phyloP scores from a whole-genome alignment of 1,140 invertebrate species.

The Phocides pigmalion region DNA sequence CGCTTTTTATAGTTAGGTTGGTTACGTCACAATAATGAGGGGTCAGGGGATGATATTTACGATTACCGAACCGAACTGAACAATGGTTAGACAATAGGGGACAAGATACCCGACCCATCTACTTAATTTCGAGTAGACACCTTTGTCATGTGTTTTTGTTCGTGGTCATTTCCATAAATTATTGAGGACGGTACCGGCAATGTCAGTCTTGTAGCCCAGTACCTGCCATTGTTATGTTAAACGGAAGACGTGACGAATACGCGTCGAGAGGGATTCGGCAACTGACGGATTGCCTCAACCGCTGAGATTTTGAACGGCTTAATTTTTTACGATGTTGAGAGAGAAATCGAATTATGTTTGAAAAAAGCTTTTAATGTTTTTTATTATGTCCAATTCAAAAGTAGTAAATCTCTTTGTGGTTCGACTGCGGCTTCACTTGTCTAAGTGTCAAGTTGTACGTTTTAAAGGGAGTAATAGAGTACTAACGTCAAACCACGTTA shows the following conservation, averaged over 20 bases:
- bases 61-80: constrained; percentile 52
- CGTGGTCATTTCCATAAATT: constrained; percentile 81
- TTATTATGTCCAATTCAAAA: background rate
- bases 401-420: too few species aligned
- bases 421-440: too few species aligned
- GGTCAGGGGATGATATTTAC: constrained; percentile 68
- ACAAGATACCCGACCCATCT: constrained; percentile 73
- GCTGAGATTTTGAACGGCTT: constrained; percentile 21
- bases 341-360: constrained; percentile 19
- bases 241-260: constrained; percentile 62
- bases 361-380: background rate
- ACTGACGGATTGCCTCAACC: constrained; percentile 36
- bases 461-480: too few species aligned
- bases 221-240: constrained; percentile 80
- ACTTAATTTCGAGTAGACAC: constrained; percentile 82
- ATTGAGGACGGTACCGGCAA: constrained; percentile 61
- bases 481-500: too few species aligned
- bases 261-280: constrained; percentile 57
- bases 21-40: constrained; percentile 34
- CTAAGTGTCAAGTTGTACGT: too few species aligned
- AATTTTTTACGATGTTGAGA: constrained; percentile 16
- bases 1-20: constrained; percentile 41
- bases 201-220: constrained; percentile 62
- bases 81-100: constrained; percentile 71
- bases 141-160: constrained; percentile 80